Evolutionary conservation across 1,140 invertebrate genomes (phyloP), one percentile per base, ranked within the genome.

Genomic region (Sminthurides bifidus): DNA sequence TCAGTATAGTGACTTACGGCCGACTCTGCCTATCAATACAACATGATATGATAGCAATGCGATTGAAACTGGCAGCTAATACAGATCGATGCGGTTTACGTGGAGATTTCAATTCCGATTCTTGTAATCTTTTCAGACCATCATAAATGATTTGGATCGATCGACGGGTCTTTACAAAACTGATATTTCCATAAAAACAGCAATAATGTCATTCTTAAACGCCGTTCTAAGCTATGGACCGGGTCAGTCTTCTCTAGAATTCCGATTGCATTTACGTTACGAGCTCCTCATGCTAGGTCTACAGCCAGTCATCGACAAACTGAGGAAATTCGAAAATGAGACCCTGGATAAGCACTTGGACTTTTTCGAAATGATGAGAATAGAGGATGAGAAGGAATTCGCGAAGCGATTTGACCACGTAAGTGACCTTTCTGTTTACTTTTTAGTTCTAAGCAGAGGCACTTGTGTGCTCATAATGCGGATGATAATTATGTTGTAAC

Each of bases 121-220:
- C 15, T 23, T 52, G 33, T 12, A 17, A 2, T 51, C 46, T 64
- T 60, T 21, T 37, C 76, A 90, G 76, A 83, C 85, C 33, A 84
- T 98, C 27, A 82, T 97, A 17, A 93, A 92, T 66, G 92, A 96
- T 66, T 72, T 97, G 52, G 92, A 96, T 67, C 78, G 89, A 30
- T 90, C 84, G 41, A 90, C 84, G 1, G 89, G 90, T 1, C 79
- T 83, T 14, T 92, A 91, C 67, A 77, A 83, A 52, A 90, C 94
- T 55, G 91, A 94, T 70, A 78, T 95, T 3, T 84, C 83, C 21
- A 70, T 96, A 0, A 95, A 97, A 74, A 96, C 92, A 0, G 92
- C 92, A 4, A 87, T 97, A 45, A 95, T 98, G 92, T 95, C 91
- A 1, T 94, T 98, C 65, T 82, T 98, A 31, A 98, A 98, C 70